Conservation (phyloP, 2,888 invertebrate genomes). For the Drosophila subquinaria region DNA sequence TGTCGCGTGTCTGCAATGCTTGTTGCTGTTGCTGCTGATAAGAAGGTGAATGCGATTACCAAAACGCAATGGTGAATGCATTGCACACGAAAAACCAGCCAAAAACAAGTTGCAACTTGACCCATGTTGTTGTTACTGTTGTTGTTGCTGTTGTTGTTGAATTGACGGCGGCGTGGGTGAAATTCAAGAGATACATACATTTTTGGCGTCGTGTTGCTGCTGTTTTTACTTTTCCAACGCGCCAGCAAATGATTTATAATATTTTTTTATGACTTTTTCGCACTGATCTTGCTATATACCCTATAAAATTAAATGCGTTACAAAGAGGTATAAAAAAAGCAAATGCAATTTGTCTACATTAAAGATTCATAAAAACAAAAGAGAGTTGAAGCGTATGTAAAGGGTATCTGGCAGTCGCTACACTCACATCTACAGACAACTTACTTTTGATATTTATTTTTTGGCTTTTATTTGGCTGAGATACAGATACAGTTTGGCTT, state of each 20-base stretch:
- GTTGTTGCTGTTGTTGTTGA: conserved; percentile 28
- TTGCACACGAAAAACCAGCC: conserved; percentile 39
- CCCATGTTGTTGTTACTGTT: conserved; percentile 36
- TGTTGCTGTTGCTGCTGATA: conserved; percentile 44
- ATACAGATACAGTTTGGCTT: conserved; percentile 59
- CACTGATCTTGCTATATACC: conserved; percentile 39
- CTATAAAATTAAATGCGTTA: conserved; percentile 21
- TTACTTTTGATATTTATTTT: background rate
- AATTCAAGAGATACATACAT: conserved; percentile 72
- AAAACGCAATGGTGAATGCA: conserved; percentile 48
- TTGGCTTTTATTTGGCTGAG: conserved; percentile 36
- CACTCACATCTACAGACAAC: background rate
- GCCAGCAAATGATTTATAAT: conserved; percentile 67
- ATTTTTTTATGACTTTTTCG: conserved; percentile 47
- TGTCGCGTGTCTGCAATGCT: conserved; percentile 53
- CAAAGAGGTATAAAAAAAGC: background rate
- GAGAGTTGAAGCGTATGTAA: conserved; percentile 1
- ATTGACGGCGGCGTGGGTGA: conserved; percentile 71
- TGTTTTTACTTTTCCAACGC: conserved; percentile 72
- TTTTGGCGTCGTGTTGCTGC: conserved; percentile 69
- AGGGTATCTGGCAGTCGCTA: conserved; percentile 13
- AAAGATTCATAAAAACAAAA: background rate
- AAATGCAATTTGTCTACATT: background rate
- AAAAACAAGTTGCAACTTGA: conserved; percentile 68
- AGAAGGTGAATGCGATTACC: conserved; percentile 57